These are phyloP conservation scores for Vespertilio murinus DNA, from an alignment of 2,797 vertebrate genomes.

Conservation along the genomic window DNA sequence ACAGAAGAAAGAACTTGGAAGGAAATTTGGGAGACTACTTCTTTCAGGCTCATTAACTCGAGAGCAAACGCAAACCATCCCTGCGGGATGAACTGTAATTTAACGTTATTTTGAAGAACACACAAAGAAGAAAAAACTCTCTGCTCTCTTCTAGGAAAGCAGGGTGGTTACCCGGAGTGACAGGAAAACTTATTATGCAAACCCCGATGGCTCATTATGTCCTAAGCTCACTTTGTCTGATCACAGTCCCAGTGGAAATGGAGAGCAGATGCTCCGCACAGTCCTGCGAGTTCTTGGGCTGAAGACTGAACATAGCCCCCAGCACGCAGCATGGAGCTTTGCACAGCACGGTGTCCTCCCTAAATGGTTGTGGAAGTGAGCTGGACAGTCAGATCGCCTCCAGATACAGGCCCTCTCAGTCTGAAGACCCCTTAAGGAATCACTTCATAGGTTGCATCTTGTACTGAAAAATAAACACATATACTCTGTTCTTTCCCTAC, in stretches of 20 bases:
- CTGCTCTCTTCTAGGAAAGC: constrained; percentile 37
- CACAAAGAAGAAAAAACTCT: constrained; percentile 29
- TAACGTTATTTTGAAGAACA: constrained; percentile 24
- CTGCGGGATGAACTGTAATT: constrained; percentile 23
- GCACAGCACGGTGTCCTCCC: background rate
- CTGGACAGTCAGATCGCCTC: background rate
- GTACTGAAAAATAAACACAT: background rate
- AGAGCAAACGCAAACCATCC: constrained; percentile 47
- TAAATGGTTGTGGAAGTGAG: background rate
- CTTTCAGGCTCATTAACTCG: constrained; percentile 58
- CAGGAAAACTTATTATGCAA: background rate
- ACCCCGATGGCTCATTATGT: background rate
- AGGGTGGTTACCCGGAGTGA: background rate
- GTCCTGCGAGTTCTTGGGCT: background rate
- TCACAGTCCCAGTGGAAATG: background rate
- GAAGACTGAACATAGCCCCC: background rate
- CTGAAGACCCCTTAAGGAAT: background rate
- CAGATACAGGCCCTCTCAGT: background rate
- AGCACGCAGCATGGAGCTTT: background rate
- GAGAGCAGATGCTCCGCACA: background rate
- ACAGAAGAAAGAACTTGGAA: constrained; percentile 44
- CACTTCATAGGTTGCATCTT: background rate
- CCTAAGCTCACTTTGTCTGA: background rate
- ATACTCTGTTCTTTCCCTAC: background rate
- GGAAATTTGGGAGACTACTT: constrained; percentile 51